Base-by-base conservation (phyloP, 2,888 invertebrate genomes). In the Tigriopus californicus region DNA sequence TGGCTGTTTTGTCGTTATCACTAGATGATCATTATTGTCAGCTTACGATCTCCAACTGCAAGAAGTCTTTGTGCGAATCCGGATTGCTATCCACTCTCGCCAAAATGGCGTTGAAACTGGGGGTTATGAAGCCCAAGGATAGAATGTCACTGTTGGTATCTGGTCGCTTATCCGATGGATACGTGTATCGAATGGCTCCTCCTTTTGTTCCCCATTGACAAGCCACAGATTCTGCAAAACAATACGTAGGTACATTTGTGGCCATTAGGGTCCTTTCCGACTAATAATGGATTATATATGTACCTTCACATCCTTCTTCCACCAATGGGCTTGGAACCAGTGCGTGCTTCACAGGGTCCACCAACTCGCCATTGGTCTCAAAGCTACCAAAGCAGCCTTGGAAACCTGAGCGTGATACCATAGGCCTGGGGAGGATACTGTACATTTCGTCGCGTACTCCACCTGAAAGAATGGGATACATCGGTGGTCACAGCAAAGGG, bases 41-140 rank as follows among this genome's bases (percentile, higher is more conserved):
- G 74, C 81, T 80, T 72, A 89, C 94, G 68, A 97, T 83, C 76
- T 94, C 90, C 70, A 97, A 79, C 72, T 95, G 92, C 75, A 97
- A 84, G 69, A 89, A 95, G 70, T 97, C 95, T 69, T 87, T 85
- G 25, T 88, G 90, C 55, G 85, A 86, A 0, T 85, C 68, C 65
- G 87, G 56, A 15, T 44, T 18, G 18, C 42, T 92, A 71, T 92
- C 87, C 61, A 97, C 80, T 64, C 90, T 77, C 60, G 92, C 73
- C n/a, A 97, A 73, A 0, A 92, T 86, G 0, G 91, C 91, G 70
- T 89, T 88, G 58, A 85, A 79, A 66, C 85, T 82, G 62, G 81
- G 80, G 41, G 95, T 94, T 61, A 87, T 83, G 70, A 97, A 89
- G 20, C 94, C 95, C 60, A 97, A 72, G 0, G 94, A 90, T 53